These are phyloP conservation scores for Anableps anableps DNA, from an alignment of 2,797 vertebrate species.

Conservation along the genomic window DNA sequence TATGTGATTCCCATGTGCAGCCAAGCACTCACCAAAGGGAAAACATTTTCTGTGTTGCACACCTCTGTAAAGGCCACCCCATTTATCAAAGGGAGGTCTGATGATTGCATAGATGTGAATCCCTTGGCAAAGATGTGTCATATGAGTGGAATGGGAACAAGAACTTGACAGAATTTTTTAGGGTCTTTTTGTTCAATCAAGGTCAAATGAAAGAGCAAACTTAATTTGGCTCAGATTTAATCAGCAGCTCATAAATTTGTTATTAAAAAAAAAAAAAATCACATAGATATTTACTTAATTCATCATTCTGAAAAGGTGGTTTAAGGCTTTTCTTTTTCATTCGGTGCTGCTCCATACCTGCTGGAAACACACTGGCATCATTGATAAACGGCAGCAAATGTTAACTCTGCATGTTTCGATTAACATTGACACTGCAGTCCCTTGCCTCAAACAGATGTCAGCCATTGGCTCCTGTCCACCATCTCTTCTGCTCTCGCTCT, in stretches of 20 bases:
- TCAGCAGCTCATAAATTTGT: neutral
- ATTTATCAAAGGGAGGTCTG: constrained; percentile 15
- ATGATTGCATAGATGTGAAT: constrained; percentile 8
- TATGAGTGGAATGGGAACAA: neutral
- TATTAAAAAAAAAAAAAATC: constrained; percentile 1
- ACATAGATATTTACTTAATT: neutral
- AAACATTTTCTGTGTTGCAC: constrained; percentile 5
- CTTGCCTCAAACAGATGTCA: constrained; percentile 20
- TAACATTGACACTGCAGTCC: constrained; percentile 37
- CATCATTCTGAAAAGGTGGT: neutral
- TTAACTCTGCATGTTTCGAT: constrained; percentile 35
- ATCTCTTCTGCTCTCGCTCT: neutral
- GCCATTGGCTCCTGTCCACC: constrained; percentile 20
- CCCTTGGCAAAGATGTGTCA: neutral
- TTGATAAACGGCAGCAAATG: constrained; percentile 27
- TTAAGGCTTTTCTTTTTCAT: neutral
- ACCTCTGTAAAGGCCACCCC: neutral
- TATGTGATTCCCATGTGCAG: constrained; percentile 5
- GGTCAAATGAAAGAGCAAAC: constrained; percentile 12
- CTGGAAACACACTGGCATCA: constrained; percentile 20
- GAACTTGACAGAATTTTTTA: neutral
- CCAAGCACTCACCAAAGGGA: neutral
- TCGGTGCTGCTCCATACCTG: neutral
- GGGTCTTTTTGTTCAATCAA: neutral
- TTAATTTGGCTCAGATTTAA: constrained; percentile 10